Evolutionary conservation across 2,797 vertebrate species (phyloP).

Genomic region (Phrynocephalus forsythii): DNA sequence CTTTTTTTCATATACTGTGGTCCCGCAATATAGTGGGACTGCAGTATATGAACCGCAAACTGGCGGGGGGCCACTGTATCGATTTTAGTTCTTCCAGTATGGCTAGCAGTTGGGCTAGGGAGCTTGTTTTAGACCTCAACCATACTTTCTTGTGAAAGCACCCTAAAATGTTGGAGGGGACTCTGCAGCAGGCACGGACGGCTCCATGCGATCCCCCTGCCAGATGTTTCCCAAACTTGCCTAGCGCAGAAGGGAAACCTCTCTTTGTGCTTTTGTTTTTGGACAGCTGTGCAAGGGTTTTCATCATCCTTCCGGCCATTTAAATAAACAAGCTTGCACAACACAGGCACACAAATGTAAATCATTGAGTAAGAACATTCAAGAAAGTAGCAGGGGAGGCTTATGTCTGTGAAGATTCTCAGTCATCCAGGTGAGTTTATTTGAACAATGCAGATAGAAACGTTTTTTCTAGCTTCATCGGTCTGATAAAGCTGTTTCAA

Average conservation of each 20-base stretch:
- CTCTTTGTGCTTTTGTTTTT: background rate
- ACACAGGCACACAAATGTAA: background rate
- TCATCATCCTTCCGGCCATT: background rate
- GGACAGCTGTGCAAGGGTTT: background rate
- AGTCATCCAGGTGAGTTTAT: too few relatives aligned
- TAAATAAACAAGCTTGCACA: background rate
- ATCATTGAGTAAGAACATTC: background rate
- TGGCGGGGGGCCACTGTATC: background rate
- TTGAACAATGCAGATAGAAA: too few relatives aligned
- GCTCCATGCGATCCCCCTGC: too few relatives aligned
- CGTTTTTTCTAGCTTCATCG: too few relatives aligned
- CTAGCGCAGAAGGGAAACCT: background rate
- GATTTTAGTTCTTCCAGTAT: background rate
- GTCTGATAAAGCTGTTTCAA: too few relatives aligned
- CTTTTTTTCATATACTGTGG: too few relatives aligned
- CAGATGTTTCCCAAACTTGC: background rate
- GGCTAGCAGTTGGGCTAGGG: background rate
- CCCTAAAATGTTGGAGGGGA: too few relatives aligned
- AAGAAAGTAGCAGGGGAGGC: background rate
- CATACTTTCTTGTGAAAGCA: background rate
- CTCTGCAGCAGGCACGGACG: too few relatives aligned
- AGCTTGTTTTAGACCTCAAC: background rate
- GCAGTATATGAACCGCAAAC: too few relatives aligned
- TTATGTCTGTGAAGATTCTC: too few relatives aligned
- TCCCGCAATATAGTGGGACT: too few relatives aligned